A percentile compares a stretch with the other conserved stretches of the same genome.
Evolutionary conservation across 2,888 invertebrate species (phyloP).

Genomic region (Axea sp.): DNA sequence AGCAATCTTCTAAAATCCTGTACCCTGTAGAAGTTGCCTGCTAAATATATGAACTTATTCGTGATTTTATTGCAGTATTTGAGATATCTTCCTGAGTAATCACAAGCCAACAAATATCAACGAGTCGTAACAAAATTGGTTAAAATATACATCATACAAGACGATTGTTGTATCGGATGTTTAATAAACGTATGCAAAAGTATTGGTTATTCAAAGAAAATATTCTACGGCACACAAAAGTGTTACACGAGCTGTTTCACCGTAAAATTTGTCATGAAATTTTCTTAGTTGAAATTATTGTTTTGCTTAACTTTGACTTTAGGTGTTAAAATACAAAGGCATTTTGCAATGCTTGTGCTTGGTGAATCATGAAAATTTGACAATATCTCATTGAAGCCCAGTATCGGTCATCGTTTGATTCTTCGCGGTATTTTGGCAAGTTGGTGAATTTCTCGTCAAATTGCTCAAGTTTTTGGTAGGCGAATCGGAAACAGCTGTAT

Average conservation of each 20-base stretch:
- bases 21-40: slow-evolving; percentile 57
- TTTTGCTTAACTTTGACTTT: no score
- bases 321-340: no score
- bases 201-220: no score
- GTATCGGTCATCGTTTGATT: slow-evolving; percentile 64
- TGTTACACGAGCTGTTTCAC: no score
- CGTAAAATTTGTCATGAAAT: no score
- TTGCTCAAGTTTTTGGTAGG: slow-evolving; percentile 78
- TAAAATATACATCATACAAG: no score
- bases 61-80: slow-evolving; percentile 47
- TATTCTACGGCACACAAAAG: no score
- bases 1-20: slow-evolving; percentile 53
- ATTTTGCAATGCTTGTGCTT: slow-evolving; percentile 25
- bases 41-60: slow-evolving; percentile 43
- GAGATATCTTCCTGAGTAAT: slow-evolving; percentile 56
- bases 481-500: slow-evolving; percentile 68
- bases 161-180: no score
- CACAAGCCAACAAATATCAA: slow-evolving; percentile 50
- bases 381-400: slow-evolving; percentile 64
- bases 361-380: no score
- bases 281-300: slow-evolving; percentile 1
- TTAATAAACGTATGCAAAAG: no score
- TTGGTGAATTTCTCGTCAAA: slow-evolving; percentile 73
- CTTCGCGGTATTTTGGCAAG: slow-evolving; percentile 68
- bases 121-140: slow-evolving; percentile 28